Base-by-base conservation (phyloP, 2,888 invertebrate genomes). In the Reticulitermes lucifugus region DNA sequence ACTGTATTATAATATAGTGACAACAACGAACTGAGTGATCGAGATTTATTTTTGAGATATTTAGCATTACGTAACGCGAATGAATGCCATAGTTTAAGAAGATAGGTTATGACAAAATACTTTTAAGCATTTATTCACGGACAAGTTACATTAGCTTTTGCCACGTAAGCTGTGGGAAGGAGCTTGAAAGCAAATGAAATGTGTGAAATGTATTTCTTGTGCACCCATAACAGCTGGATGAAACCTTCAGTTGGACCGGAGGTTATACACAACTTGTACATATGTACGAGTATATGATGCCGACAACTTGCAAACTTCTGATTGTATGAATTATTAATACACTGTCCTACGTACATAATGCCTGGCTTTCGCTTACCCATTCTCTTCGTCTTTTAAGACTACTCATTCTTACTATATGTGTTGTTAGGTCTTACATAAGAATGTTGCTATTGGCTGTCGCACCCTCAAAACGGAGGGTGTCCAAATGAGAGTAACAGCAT, bases 261-360 rank as follows among this genome's bases (percentile, higher is more conserved):
- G 60, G 60, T 60, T 21, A n/a, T 60, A 22, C 60, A 21, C 14
- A 60, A n/a, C 60, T 60, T 60, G 0, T 60, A 60, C n/a, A 21
- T 21, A 60, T 60, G 60, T 60, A 60, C 18, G 59, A 14, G 22
- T 60, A 12, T 21, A 60, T 21, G 60, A 21, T 60, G 21, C 60
- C 60, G 0, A 21, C 60, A 7, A 21, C 60, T 60, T 60, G 60
- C n/a, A 60, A 60, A 21, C 14, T 43, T 75, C 35, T 41, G 75
- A 75, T 43, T 75, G 43, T 43, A 75, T 75, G 75, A 75, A 75
- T 75, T 75, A 75, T 75, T 75, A 21, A 75, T 75, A 21, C 35
- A 9, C 14, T 75, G 75, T 43, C 41, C 75, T 29, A 60, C 21
- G 60, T 60, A 60, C 21, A 21, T 21, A 60, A 60, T 22, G 6